Base-by-base conservation (phyloP, 2,888 invertebrate genomes). In the Xestoiulus laeticollis region DNA sequence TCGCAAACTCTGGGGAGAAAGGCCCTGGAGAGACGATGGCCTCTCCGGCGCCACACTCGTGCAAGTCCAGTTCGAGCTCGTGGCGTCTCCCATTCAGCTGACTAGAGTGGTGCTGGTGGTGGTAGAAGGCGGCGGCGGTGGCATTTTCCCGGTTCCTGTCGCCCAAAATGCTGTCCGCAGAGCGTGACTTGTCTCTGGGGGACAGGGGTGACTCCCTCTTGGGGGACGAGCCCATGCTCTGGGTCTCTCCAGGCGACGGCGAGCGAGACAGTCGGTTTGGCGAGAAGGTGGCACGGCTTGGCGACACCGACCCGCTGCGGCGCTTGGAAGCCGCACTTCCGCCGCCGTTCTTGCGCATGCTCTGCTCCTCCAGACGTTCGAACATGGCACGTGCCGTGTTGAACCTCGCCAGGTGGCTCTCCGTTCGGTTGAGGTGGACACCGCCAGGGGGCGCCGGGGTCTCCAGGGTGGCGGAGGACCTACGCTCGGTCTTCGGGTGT, bases 341-440 rank as follows among this genome's bases (percentile, higher is more conserved):
- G 85, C 85, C 19, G 95, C 94, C 92, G 96, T 95, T 92, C 96
- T 94, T 86, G n/a, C 88, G 87, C 86, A 89, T 85, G 85, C 89
- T 88, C 82, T 89, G 89, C 86, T 89, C 89, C 90, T 96, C 95
- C 89, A 98, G 93, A 91, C 97, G 97, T 92, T 98, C 97, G 92
- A 98, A 98, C 88, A 98, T 94, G 82, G 98, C 97, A 89, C 97
- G 94, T 2, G 97, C 97, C 92, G 96, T 97, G 92, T 98, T 97
- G 92, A 97, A 97, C 89, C 96, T 93, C n/a, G 97, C 96, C 91
- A 96, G 94, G 92, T 97, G 97, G 91, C 96, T 96, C 92, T 97
- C 96, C 26, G 96, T 96, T 89, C 97, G 94, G 44, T 86, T 86
- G 38, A 89, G 82, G 48, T 89, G 89, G 8, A 89, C 88, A 30